Conservation (phyloP, 2,888 invertebrate species). For the Anoplius nigerrimus region DNA sequence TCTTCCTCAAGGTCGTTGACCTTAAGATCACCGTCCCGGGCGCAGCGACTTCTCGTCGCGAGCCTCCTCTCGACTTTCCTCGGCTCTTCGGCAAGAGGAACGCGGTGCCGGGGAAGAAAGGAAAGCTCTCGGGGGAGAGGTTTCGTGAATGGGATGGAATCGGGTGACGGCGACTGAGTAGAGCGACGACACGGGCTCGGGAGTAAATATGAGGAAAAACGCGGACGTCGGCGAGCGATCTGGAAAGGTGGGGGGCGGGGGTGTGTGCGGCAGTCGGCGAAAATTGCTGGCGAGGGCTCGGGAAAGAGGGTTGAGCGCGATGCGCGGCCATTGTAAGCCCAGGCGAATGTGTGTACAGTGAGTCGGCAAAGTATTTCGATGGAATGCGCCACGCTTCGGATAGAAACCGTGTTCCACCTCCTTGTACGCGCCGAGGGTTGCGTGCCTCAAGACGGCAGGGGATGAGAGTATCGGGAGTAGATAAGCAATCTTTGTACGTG, state of each 20-base stretch:
- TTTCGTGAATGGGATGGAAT: background rate
- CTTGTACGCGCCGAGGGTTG: too few species aligned
- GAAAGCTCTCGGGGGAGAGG: background rate
- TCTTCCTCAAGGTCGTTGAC: conserved; percentile 48
- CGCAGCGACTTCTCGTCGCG: conserved; percentile 13
- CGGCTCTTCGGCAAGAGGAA: background rate
- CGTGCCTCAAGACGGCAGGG: too few species aligned
- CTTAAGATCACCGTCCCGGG: conserved; percentile 38
- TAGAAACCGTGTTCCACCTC: too few species aligned
- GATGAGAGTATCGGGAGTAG: too few species aligned
- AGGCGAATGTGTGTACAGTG: too few species aligned
- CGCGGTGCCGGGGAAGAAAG: too few species aligned
- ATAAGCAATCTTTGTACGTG: too few species aligned
- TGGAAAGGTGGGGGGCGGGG: background rate
- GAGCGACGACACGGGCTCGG: background rate
- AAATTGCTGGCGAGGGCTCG: background rate
- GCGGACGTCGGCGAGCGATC: too few species aligned
- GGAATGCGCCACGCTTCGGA: too few species aligned
- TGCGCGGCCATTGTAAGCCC: too few species aligned
- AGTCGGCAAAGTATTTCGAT: too few species aligned
- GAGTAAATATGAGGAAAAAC: background rate
- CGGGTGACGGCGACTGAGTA: background rate
- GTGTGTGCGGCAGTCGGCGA: background rate
- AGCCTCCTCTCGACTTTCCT: conserved; percentile 25
- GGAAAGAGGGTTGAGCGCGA: background rate